A percentile compares a stretch with the other conserved stretches of the same genome.
Evolutionary conservation across 2,888 invertebrate species (phyloP).

Genomic region (Trichopoda pennipes): DNA sequence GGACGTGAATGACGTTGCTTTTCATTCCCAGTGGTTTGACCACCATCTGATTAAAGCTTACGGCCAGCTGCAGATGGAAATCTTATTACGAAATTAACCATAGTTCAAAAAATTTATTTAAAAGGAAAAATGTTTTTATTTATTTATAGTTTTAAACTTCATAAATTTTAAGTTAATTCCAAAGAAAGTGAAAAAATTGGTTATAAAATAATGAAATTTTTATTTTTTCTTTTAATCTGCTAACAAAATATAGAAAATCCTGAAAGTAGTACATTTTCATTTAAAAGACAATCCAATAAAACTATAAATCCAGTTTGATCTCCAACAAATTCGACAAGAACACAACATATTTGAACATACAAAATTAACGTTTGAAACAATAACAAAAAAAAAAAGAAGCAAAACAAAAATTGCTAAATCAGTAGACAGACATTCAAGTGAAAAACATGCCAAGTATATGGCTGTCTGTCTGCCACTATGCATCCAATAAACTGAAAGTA

Average conservation of each 20-base stretch:
- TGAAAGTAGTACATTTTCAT: not conserved
- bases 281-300: slow-evolving; percentile 24
- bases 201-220: not conserved
- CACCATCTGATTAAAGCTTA: too few relatives aligned
- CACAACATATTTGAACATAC: not conserved
- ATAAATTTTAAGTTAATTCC: not conserved
- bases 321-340: slow-evolving; percentile 25
- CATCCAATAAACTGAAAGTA: slow-evolving; percentile 47
- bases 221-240: not conserved
- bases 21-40: too few relatives aligned
- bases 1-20: too few relatives aligned
- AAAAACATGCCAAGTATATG: slow-evolving; percentile 8
- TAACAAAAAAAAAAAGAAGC: not conserved
- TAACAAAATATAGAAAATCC: slow-evolving; percentile 2
- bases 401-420: not conserved
- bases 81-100: too few relatives aligned
- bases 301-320: slow-evolving; percentile 46
- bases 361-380: not conserved
- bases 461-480: not conserved
- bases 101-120: too few relatives aligned
- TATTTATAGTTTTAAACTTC: too few relatives aligned
- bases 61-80: too few relatives aligned
- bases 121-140: not conserved
- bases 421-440: slow-evolving; percentile 6
- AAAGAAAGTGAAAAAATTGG: not conserved